A percentile compares a stretch with the other conserved stretches of the same genome.
These are phyloP conservation scores for Halcyon leucocephala DNA, from an alignment of 2,797 vertebrate genomes.

Conservation along the genomic window DNA sequence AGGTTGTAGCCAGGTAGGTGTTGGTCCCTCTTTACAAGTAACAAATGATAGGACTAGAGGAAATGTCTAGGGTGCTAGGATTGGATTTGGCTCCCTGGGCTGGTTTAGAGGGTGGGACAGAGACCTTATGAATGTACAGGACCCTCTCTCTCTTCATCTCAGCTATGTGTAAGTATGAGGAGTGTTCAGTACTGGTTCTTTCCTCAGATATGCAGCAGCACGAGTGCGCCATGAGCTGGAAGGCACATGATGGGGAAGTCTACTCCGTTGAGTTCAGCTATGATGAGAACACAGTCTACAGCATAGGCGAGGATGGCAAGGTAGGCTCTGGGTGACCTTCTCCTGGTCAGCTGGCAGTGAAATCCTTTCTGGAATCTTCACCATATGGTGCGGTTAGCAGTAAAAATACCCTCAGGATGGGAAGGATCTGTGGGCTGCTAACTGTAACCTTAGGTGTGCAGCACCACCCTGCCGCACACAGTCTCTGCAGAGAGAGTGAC, in stretches of 20 bases:
- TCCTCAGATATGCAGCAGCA: slow-evolving; percentile 94
- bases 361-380: background rate
- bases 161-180: background rate
- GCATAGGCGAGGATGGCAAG: slow-evolving; percentile 96
- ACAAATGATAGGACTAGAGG: background rate
- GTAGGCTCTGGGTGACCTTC: slow-evolving; percentile 69
- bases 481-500: background rate
- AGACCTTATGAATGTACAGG: background rate
- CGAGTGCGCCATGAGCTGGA: slow-evolving; percentile 96
- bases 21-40: background rate
- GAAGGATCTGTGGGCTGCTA: background rate
- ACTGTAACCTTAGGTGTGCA: background rate
- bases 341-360: background rate
- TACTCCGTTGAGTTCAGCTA: slow-evolving; percentile 98
- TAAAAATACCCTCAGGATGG: background rate
- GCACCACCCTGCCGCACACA: background rate
- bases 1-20: background rate
- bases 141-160: background rate
- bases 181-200: background rate
- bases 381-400: background rate
- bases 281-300: slow-evolving; percentile 96
- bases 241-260: slow-evolving; percentile 92
- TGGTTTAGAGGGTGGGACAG: background rate
- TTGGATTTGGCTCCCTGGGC: background rate
- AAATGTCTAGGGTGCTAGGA: background rate